Evolutionary conservation across 2,113 vertebrate genomes (phyloP).

Genomic region (Aegotheles bennettii): DNA sequence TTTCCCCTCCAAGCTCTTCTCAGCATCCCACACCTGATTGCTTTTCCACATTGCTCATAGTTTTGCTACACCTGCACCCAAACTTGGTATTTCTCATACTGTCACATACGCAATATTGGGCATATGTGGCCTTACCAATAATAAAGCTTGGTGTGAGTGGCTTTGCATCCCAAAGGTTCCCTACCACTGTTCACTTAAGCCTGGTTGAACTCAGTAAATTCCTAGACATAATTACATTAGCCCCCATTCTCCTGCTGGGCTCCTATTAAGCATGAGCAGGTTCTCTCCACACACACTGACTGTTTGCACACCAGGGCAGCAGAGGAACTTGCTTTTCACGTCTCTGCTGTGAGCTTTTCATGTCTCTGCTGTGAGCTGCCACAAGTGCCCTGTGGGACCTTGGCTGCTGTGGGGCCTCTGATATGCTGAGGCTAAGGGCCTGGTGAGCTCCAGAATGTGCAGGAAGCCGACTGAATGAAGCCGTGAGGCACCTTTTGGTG

Average conservation of each 20-base stretch:
- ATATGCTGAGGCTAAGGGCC: rapidly evolving
- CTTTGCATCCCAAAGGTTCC: not conserved
- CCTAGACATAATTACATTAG: not conserved
- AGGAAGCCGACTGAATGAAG: not conserved
- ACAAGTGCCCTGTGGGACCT: rapidly evolving
- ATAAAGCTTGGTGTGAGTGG: not conserved
- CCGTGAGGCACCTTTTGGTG: not conserved
- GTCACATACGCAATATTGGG: not conserved
- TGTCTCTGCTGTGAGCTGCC: not conserved
- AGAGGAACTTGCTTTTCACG: not conserved
- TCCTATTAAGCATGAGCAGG: not conserved
- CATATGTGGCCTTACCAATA: not conserved
- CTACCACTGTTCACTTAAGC: not conserved
- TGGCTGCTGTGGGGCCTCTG: not conserved
- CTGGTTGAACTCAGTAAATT: not conserved
- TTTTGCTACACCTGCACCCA: not conserved
- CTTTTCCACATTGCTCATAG: not conserved
- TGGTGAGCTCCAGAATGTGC: not conserved
- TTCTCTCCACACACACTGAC: rapidly evolving
- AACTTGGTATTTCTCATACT: not conserved
- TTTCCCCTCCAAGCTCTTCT: not conserved
- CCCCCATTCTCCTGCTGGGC: not conserved
- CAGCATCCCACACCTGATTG: not conserved
- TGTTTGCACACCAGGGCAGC: not conserved
- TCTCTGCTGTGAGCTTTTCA: too few species aligned